phyloP scores from a whole-genome alignment of 2,797 vertebrate genomes.

The Acrocephalus scirpaceus region DNA sequence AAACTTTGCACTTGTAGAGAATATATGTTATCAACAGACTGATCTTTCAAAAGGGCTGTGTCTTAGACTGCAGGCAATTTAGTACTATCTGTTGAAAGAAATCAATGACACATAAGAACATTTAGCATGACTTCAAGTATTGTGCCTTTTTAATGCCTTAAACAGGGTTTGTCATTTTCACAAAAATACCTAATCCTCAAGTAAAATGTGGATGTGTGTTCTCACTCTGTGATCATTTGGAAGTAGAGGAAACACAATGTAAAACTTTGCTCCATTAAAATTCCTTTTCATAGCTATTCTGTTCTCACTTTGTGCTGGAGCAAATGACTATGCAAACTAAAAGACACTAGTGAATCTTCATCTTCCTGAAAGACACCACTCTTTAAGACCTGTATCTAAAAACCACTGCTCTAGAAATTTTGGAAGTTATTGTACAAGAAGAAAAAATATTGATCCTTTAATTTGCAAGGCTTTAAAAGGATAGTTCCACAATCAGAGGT shows the following conservation, averaged over 20 bases:
- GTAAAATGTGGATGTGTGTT: background rate
- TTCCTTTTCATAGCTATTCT: background rate
- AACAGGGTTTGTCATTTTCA: background rate
- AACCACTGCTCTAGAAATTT: background rate
- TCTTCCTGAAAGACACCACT: background rate
- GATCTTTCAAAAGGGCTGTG: background rate
- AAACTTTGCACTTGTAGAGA: background rate
- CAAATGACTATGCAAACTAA: background rate
- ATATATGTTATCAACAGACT: background rate
- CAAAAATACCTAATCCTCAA: background rate
- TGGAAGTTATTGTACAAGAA: background rate
- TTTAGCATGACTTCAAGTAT: background rate
- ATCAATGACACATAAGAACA: background rate
- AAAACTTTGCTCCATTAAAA: background rate
- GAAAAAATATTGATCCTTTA: background rate
- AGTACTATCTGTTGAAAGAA: background rate
- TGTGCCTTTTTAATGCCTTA: background rate
- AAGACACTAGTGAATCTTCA: background rate
- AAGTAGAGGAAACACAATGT: background rate
- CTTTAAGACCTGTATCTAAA: background rate
- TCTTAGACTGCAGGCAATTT: background rate
- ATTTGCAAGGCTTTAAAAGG: background rate
- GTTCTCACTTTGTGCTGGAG: background rate
- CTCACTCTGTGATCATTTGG: background rate
- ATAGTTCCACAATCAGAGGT: background rate